phyloP scores from a whole-genome alignment of 2,888 invertebrate genomes.

The Clitarchus hookeri region DNA sequence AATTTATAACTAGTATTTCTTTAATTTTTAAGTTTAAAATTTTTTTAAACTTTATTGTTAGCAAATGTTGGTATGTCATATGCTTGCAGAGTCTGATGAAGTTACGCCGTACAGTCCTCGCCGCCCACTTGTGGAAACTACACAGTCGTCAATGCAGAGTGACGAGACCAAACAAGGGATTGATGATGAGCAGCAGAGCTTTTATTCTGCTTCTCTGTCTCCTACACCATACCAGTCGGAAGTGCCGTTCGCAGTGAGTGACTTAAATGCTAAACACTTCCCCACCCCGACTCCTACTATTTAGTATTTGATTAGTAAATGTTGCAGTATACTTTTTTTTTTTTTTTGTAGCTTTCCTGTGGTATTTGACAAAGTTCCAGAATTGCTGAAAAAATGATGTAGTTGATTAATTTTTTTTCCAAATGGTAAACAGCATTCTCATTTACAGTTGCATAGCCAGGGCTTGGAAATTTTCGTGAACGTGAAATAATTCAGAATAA shows the following conservation, averaged over 20 bases:
- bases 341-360: neutral
- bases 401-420: no score
- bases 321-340: neutral
- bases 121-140: constrained; percentile 2
- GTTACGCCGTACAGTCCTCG: neutral
- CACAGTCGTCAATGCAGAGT: constrained; percentile 35
- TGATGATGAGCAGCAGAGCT: constrained; percentile 25
- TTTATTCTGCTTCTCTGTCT: constrained; percentile 29
- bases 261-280: neutral
- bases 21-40: no score
- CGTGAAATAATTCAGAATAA: no score
- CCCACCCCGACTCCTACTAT: no score
- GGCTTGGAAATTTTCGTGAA: no score
- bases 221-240: constrained; percentile 28
- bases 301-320: no score
- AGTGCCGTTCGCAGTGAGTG: constrained; percentile 32
- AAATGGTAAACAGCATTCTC: no score
- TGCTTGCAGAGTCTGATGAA: neutral
- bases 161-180: constrained; percentile 33
- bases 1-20: no score
- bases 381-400: no score
- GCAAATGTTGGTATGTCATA: neutral
- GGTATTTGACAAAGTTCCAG: no score
- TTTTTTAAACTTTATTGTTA: no score
- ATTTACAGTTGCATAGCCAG: no score